Base-by-base conservation (phyloP, 2,113 vertebrate genomes). In the Calyptommatus sinebrachiatus region DNA sequence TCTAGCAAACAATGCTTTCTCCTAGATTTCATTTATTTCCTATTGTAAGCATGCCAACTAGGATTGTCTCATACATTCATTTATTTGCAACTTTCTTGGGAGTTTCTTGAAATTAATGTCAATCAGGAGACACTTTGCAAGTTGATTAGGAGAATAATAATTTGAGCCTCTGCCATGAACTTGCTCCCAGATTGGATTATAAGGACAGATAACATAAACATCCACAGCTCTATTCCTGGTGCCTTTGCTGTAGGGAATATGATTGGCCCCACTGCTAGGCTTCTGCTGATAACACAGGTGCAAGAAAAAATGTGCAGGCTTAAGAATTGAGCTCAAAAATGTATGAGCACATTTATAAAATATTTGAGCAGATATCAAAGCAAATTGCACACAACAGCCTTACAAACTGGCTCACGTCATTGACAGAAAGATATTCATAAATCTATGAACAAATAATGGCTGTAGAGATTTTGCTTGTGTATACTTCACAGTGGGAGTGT, bases 51-150 rank as follows among this genome's bases (percentile, higher is more conserved):
- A 57, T 73, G 62, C 31, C 50, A 22, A 46, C 7, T 62, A 35
- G 62, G 48, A n/a, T 73, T 79, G 71, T 79, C 78, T 72, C 78
- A 79, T 79, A 67, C 67, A 26, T 80, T 77, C 63, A 31, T 66
- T 73, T 63, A 71, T 73, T 80, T 80, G 71, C 46, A 73, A 53
- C 46, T 80, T 71, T n/a, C 57, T n/a, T 53, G 24, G 50, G 60
- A 21, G 22, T 80, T 31, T 72, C 71, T 50, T 73, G 46, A 70
- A 45, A 41, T 66, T 35, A 73, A 53, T 62, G 50, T 57, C 46
- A 53, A 48, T 67, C 46, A 67, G 9, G 46, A 67, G 71, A 67
- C 53, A 65, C 28, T 66, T 72, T 66, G 46, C 78, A 80, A 73
- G 41, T 73, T 63, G 48, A 28, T 2, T 20, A 80, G 61, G 28